A percentile compares a stretch with the other conserved stretches of the same genome.
Conservation (phyloP, 2,113 vertebrate species). For the Clinocottus analis region DNA sequence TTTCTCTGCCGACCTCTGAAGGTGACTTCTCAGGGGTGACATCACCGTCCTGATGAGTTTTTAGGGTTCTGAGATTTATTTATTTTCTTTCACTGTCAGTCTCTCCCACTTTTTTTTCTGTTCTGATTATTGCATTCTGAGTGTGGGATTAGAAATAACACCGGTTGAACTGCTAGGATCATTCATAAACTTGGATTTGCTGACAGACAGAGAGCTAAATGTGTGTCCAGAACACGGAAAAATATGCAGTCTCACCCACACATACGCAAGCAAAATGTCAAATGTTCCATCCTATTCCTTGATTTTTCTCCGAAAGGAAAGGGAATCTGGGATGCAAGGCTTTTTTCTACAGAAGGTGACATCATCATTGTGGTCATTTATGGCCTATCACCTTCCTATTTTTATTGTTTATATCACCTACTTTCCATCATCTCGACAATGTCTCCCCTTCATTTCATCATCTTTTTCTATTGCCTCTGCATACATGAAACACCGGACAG, state of each 20-base stretch:
- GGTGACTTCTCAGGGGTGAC: constrained; percentile 46
- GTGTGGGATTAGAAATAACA: constrained; percentile 24
- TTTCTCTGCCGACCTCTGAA: constrained; percentile 42
- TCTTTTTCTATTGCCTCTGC: background rate
- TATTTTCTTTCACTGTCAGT: background rate
- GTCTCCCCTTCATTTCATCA: constrained; percentile 42
- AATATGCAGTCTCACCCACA: background rate
- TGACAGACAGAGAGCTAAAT: constrained; percentile 1
- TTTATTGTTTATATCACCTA: constrained; percentile 49
- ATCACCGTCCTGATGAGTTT: constrained; percentile 48
- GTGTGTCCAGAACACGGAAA: background rate
- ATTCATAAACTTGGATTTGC: constrained; percentile 40
- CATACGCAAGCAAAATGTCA: background rate
- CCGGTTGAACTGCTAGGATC: constrained; percentile 15
- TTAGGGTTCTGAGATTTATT: constrained; percentile 12
- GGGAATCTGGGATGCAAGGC: background rate
- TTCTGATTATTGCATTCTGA: constrained; percentile 33
- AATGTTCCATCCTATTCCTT: background rate
- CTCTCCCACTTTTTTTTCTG: background rate
- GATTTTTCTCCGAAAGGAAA: background rate
- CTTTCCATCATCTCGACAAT: constrained; percentile 51
- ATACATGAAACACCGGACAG: constrained; percentile 28
- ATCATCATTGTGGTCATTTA: constrained; percentile 49
- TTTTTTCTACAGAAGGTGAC: constrained; percentile 31
- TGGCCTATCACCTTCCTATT: constrained; percentile 26